Percentiles rank a stretch among this genome's conserved stretches.
These are phyloP conservation scores for Pluvialis apricaria DNA, from an alignment of 2,113 vertebrate species.

Conservation along the genomic window DNA sequence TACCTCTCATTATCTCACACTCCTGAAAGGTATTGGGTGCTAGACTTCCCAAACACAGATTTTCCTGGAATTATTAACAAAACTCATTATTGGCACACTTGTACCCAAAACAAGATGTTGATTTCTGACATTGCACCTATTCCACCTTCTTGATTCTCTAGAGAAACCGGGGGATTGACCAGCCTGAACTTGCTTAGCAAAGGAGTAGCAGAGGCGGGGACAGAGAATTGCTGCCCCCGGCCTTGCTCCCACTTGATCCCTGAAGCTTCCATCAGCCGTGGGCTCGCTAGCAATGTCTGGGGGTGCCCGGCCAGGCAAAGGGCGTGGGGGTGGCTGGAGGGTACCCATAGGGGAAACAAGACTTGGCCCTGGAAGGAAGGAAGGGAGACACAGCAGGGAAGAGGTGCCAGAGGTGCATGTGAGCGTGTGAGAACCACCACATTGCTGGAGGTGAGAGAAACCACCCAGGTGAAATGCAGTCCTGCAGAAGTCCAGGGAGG, in stretches of 20 bases:
- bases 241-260: not conserved
- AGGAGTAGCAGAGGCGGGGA: not conserved
- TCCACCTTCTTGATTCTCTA: not conserved
- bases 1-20: not conserved
- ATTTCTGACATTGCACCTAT: not conserved
- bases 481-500: not conserved
- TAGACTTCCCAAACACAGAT: not conserved
- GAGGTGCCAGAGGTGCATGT: fast-evolving
- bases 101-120: not conserved
- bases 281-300: not conserved
- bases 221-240: fast-evolving
- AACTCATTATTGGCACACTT: not conserved
- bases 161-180: not conserved
- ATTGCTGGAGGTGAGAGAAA: not conserved
- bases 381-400: not conserved
- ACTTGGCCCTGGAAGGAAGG: not conserved
- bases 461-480: not conserved
- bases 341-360: not conserved
- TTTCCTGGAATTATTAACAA: not conserved
- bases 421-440: not conserved
- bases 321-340: not conserved
- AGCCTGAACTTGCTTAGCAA: not conserved
- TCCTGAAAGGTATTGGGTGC: not conserved
- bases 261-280: not conserved
- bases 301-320: not conserved